Evolutionary conservation across 2,797 vertebrate genomes (phyloP), one percentile per base, ranked within the genome.

Genomic region (Hozukius guyotensis): DNA sequence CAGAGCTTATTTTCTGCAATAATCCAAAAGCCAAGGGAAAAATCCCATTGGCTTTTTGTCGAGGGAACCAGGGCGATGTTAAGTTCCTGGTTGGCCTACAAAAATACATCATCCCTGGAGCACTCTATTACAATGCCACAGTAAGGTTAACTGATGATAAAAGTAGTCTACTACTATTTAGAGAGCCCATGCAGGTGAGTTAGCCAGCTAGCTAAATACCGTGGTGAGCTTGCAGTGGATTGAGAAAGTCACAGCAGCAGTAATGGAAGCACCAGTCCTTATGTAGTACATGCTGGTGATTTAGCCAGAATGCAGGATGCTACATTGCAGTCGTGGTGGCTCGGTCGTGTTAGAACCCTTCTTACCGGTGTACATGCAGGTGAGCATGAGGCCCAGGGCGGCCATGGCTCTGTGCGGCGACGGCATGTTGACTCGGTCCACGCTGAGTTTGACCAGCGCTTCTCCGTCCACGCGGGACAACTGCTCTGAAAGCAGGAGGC

Each of bases 331-430:
- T 53, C 24, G 65, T 46, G 32, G 4, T 56, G 8, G 20, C 14
- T 60, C 36, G 22, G n/a, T 64, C 13, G 2, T 6, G 25, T 72
- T 69, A 13, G 22, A 32, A 20, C 60, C 20, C 64, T 36, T 61
- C 91, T 92, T 95, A 99, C 99, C 99, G 83, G 98, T 99, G 94
- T 99, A 99, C 99, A 99, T 99, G 96, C 99, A 99, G 87, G 98
- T 99, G 79, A 99, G 96, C 98, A 99, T 99, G 87, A 99, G 96
- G 69, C 99, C 99, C 80, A 99, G 94, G 9, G 99, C 98, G 2
- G 98, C 98, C 98, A 99, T 98, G 59, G 99, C 97, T 87, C 98
- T 94, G 93, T 99, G 98, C 0, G 99, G 99, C 5, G 98, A 99
- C 71, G 98, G 97, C 94, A 98, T 98, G 82, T 99, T 99, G 87